A percentile compares a stretch with the other conserved stretches of the same genome.
Conservation (phyloP, 92 coral and sea anemone species). For the Zoanthus sansibaricus region DNA sequence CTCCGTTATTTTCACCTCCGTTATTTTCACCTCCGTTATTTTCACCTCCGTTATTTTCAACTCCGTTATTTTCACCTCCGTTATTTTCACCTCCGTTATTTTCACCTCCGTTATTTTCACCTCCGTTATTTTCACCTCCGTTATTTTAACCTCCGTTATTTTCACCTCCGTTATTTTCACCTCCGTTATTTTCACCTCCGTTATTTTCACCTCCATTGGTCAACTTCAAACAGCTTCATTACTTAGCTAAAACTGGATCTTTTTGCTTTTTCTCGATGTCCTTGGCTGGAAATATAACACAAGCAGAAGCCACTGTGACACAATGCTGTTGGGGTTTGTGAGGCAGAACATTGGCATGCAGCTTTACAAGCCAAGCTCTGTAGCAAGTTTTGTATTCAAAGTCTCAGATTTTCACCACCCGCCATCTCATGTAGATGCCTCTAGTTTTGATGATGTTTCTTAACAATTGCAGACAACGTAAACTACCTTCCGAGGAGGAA, state of each 20-base stretch:
- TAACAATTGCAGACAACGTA: conserved; percentile 30
- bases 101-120: too few relatives aligned
- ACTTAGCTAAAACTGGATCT: conserved; percentile 17
- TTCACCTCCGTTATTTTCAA: too few relatives aligned
- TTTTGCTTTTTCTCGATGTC: not conserved
- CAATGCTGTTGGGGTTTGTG: conserved; percentile 20
- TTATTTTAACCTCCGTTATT: too few relatives aligned
- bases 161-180: too few relatives aligned
- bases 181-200: too few relatives aligned
- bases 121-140: too few relatives aligned
- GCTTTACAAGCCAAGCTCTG: conserved; percentile 48
- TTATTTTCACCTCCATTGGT: not conserved
- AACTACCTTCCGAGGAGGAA: conserved; percentile 59
- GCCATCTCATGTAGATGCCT: conserved; percentile 32
- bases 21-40: too few relatives aligned
- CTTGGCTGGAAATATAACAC: not conserved
- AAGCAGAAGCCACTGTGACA: not conserved
- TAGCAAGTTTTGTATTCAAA: not conserved
- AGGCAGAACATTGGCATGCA: conserved; percentile 59
- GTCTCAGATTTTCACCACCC: too few relatives aligned
- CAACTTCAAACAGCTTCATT: not conserved
- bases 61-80: too few relatives aligned
- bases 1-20: too few relatives aligned
- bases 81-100: too few relatives aligned
- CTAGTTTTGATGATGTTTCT: conserved; percentile 56